Conservation (phyloP, 2,888 invertebrate genomes). For the Ichneumoninae sp. region DNA sequence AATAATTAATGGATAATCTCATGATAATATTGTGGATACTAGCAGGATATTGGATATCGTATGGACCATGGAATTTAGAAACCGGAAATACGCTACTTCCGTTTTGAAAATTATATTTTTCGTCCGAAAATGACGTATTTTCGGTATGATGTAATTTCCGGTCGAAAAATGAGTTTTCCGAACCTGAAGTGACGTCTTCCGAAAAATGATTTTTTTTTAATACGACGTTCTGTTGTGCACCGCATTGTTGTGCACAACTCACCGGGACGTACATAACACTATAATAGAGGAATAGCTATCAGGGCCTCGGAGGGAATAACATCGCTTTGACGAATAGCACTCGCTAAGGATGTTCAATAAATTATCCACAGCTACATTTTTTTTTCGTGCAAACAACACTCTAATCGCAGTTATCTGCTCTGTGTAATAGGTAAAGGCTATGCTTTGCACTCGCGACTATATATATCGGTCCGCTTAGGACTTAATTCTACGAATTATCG, state of each 20-base stretch:
- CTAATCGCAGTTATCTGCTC: conserved; percentile 48
- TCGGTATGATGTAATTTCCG: too few relatives aligned
- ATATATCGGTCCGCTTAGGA: conserved; percentile 30
- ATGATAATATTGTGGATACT: conserved; percentile 45
- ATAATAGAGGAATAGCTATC: too few relatives aligned
- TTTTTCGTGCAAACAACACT: conserved; percentile 46
- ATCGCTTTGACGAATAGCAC: conserved; percentile 40
- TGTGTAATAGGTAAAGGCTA: conserved; percentile 58
- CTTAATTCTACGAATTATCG: conserved; percentile 56
- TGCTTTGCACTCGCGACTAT: conserved; percentile 48
- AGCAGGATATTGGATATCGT: background rate
- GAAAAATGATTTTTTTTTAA: too few relatives aligned
- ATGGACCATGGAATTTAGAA: background rate
- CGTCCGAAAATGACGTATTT: too few relatives aligned
- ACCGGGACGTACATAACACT: too few relatives aligned
- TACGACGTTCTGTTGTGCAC: too few relatives aligned
- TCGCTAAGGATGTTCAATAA: conserved; percentile 21
- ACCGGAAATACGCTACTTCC: background rate
- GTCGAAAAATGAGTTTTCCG: background rate
- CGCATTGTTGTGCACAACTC: too few relatives aligned
- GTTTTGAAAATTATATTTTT: too few relatives aligned
- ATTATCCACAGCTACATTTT: conserved; percentile 38
- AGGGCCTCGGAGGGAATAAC: background rate
- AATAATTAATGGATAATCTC: conserved; percentile 41
- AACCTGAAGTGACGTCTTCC: too few relatives aligned